These are phyloP conservation scores for Hydrotaea diabolus DNA, from an alignment of 2,888 invertebrate species.

Conservation along the genomic window DNA sequence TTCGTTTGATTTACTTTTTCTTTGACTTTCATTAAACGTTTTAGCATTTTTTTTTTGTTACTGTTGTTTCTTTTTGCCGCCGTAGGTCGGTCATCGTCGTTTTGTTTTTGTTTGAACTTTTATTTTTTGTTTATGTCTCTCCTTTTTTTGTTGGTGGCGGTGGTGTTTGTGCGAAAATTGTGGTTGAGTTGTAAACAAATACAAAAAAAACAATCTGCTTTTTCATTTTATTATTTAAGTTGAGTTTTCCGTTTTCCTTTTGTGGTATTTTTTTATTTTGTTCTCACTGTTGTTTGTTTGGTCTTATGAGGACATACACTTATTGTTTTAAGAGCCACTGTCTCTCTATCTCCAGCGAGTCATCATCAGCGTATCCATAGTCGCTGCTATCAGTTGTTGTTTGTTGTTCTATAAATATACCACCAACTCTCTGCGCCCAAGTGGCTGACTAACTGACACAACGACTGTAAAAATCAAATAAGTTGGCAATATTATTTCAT, in stretches of 20 bases:
- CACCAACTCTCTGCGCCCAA: too few relatives aligned
- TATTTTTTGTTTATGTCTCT: conserved; percentile 32
- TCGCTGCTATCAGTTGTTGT: neutral
- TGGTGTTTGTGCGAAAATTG: conserved; percentile 15
- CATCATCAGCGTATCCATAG: conserved; percentile 12
- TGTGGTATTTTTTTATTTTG: neutral
- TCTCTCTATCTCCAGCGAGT: neutral
- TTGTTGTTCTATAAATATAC: conserved; percentile 9
- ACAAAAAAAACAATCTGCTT: neutral
- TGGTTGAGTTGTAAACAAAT: conserved; percentile 19
- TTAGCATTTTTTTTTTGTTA: neutral
- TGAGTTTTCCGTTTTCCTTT: conserved; percentile 13
- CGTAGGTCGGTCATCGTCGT: conserved; percentile 5
- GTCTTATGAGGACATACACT: neutral
- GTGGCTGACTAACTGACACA: neutral
- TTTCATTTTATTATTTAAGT: neutral
- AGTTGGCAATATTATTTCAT: conserved; percentile 55
- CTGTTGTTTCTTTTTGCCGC: neutral
- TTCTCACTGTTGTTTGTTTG: too few relatives aligned
- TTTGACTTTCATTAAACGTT: conserved; percentile 16
- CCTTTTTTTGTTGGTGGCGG: conserved; percentile 11
- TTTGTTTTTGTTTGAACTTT: conserved; percentile 16
- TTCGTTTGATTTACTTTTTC: conserved; percentile 50
- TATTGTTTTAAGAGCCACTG: neutral
- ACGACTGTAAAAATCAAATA: conserved; percentile 8